A percentile compares a stretch with the other conserved stretches of the same genome.
These are phyloP conservation scores for Brassicogethes aeneus DNA, from an alignment of 2,888 invertebrate genomes.

Conservation along the genomic window DNA sequence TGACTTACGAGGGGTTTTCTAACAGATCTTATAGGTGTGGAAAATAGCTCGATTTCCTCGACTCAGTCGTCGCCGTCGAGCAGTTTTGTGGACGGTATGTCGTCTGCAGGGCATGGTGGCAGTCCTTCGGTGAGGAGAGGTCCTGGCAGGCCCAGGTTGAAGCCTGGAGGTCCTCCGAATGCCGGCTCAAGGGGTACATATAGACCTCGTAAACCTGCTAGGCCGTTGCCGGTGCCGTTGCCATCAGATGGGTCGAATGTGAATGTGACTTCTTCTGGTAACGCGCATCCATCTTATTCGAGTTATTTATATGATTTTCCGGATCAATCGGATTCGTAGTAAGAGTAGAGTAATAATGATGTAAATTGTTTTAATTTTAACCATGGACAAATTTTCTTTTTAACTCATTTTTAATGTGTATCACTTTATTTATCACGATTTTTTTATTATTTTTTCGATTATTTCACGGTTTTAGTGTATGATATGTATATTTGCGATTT, in stretches of 20 bases:
- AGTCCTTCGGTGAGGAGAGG: constrained; percentile 46
- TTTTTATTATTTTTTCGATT: too few species aligned
- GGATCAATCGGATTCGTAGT: constrained; percentile 27
- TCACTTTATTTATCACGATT: too few species aligned
- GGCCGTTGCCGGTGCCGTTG: constrained; percentile 40
- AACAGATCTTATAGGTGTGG: neutral
- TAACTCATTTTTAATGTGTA: too few species aligned
- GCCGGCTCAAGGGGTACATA: constrained; percentile 52
- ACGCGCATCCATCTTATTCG: constrained; percentile 24
- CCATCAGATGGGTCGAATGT: constrained; percentile 32
- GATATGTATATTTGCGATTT: too few species aligned
- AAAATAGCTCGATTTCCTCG: constrained; percentile 13
- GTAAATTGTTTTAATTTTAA: constrained; percentile 9
- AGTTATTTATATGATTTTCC: constrained; percentile 34
- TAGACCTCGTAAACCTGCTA: constrained; percentile 47
- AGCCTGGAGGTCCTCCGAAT: constrained; percentile 56
- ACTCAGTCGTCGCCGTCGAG: constrained; percentile 19
- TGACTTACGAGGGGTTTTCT: too few species aligned
- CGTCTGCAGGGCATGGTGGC: neutral
- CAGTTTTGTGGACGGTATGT: constrained; percentile 14
- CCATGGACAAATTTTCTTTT: constrained; percentile 8
- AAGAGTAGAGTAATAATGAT: too few species aligned
- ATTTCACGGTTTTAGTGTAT: too few species aligned
- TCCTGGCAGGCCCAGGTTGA: constrained; percentile 58
- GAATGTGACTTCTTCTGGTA: constrained; percentile 16